Percentiles rank a stretch among this genome's conserved stretches.
Evolutionary conservation across 2,797 vertebrate genomes (phyloP).

Genomic region (Myiotriccus ornatus): DNA sequence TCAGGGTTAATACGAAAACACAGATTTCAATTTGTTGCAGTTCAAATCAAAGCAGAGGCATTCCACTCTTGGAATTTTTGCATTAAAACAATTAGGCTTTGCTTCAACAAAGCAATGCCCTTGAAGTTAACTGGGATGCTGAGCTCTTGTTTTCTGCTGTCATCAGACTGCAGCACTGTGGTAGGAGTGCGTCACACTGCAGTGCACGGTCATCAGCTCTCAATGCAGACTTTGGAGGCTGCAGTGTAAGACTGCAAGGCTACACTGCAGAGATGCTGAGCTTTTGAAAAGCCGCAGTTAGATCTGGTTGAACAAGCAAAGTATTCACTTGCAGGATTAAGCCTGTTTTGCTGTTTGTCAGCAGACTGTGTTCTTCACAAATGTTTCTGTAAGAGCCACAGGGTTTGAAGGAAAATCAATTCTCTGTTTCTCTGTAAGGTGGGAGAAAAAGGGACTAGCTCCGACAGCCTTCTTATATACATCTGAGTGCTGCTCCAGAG

Average conservation of each 20-base stretch:
- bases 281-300: not conserved
- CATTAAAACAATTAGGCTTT: not conserved
- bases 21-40: not conserved
- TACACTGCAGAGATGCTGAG: conserved; percentile 2
- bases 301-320: not conserved
- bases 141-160: not conserved
- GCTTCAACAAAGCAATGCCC: not conserved
- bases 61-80: not conserved
- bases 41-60: not conserved
- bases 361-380: not conserved
- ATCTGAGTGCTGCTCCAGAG: not conserved
- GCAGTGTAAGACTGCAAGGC: conserved; percentile 19
- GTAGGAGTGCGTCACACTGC: not conserved
- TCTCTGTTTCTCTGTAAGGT: not conserved
- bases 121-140: not conserved
- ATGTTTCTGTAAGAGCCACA: not conserved
- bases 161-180: not conserved
- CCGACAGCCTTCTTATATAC: not conserved
- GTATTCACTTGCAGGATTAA: not conserved
- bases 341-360: not conserved
- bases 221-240: not conserved
- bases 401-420: not conserved
- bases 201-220: not conserved
- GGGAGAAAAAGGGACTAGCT: not conserved
- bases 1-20: not conserved